Evolutionary conservation across 2,888 invertebrate species (phyloP).

Genomic region (Cheilosia urbana): DNA sequence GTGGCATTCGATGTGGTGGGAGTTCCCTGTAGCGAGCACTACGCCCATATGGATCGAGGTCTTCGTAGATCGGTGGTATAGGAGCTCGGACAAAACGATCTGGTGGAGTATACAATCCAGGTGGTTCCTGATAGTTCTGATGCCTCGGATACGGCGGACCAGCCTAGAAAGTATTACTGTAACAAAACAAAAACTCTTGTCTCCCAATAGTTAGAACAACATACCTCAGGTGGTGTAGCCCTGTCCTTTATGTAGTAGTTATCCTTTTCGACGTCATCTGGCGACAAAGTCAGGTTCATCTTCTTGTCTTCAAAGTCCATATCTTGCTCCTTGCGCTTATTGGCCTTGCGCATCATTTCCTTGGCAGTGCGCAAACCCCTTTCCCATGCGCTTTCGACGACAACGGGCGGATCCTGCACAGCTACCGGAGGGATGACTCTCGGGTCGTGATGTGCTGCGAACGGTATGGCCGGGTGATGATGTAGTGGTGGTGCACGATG

Average conservation of each 20-base stretch:
- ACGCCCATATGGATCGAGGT: constrained; percentile 83
- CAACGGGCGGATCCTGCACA: constrained; percentile 79
- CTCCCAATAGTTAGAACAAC: not conserved
- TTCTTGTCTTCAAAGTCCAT: constrained; percentile 98
- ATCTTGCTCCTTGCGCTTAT: constrained; percentile 96
- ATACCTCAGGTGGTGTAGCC: constrained; percentile 85
- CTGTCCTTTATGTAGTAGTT: constrained; percentile 89
- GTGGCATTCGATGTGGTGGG: constrained; percentile 85
- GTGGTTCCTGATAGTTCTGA: constrained; percentile 77
- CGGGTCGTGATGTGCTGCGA: constrained; percentile 81
- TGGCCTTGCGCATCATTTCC: constrained; percentile 96
- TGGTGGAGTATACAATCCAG: constrained; percentile 81
- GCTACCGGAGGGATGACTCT: constrained; percentile 77
- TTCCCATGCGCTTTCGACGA: constrained; percentile 98
- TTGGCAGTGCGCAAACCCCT: constrained; percentile 97
- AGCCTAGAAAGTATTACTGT: constrained; percentile 54
- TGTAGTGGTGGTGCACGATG: constrained; percentile 84
- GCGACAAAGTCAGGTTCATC: constrained; percentile 91
- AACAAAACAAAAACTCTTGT: not conserved
- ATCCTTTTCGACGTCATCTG: constrained; percentile 90
- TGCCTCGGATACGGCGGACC: constrained; percentile 77
- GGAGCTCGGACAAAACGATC: constrained; percentile 80
- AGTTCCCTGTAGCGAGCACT: constrained; percentile 85
- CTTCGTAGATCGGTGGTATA: constrained; percentile 81
- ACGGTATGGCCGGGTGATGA: constrained; percentile 77